Base-by-base conservation (phyloP, 1,140 invertebrate species). In the Monochamus saltuarius region DNA sequence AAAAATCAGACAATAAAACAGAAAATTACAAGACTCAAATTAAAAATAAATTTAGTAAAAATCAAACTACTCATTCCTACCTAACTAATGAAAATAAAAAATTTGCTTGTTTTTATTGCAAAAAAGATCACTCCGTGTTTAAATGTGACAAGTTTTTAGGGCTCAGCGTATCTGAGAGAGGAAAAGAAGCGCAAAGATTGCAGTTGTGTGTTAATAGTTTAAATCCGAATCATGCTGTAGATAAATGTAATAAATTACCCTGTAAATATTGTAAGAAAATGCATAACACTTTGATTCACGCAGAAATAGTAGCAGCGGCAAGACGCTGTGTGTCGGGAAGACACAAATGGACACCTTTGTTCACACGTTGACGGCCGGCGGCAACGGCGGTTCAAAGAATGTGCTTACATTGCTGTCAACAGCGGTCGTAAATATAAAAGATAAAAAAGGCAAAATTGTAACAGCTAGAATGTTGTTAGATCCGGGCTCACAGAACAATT, bases 331-430 rank as follows among this genome's bases (percentile, higher is more conserved):
- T 6, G 6, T 29, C 2, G 6, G 22, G 22, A 2, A 2, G 22
- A 29, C 2, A 6, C 22, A 29, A n/a, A 3, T 6, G 22, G 22
- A 29, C 22, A 29, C 22, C 22, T 29, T 2, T 29, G 22, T 29
- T 2, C 22, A 29, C 22, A 29, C 22, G 22, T 29, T 6, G 22
- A 29, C 6, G 22, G 22, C 22, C 22, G n/a, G n/a, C n/a, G 22
- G 22, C 22, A 6, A 6, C 22, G 22, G 22, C 22, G 6, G 22
- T 3, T 29, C 22, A 29, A 29, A 29, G 6, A 29, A 29, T 29
- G 2, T 6, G 22, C 6, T 29, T n/a, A 22, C 51, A 8, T 17
- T 58, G 7, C 51, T 58, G 38, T 58, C 56, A 39, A 58, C 56
- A 6, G 56, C 56, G 19, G 4, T 50, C 13, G 37, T 58, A 9